phyloP scores from a whole-genome alignment of 2,113 vertebrate species.

The Pristiophorus japonicus region DNA sequence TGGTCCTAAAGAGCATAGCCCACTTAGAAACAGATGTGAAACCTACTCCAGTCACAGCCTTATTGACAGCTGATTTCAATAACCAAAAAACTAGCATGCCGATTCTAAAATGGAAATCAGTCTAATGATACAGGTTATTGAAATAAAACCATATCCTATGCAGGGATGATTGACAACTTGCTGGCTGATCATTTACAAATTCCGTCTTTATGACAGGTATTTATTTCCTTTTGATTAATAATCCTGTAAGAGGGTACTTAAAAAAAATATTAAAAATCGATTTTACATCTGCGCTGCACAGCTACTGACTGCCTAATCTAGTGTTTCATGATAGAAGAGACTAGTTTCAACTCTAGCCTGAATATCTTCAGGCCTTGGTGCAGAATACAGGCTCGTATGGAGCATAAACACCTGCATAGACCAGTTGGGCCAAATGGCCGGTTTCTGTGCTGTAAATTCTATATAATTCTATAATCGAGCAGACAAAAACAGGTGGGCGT shows the following conservation, averaged over 20 bases:
- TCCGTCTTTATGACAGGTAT: background rate
- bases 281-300: background rate
- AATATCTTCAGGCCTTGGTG: background rate
- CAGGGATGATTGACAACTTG: background rate
- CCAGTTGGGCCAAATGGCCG: background rate
- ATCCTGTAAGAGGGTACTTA: too few species aligned
- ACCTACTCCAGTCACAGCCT: background rate
- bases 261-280: background rate
- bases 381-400: background rate
- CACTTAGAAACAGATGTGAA: background rate
- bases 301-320: background rate
- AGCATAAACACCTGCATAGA: background rate
- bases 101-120: background rate
- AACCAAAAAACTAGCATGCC: background rate
- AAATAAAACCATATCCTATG: background rate
- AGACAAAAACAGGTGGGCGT: background rate
- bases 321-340: background rate
- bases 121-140: background rate
- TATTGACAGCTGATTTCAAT: background rate
- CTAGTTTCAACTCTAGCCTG: background rate
- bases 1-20: background rate
- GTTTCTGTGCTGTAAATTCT: background rate
- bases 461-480: background rate
- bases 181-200: background rate
- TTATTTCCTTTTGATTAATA: background rate